Conservation (phyloP, 2,797 vertebrate genomes). For the Picus viridis region DNA sequence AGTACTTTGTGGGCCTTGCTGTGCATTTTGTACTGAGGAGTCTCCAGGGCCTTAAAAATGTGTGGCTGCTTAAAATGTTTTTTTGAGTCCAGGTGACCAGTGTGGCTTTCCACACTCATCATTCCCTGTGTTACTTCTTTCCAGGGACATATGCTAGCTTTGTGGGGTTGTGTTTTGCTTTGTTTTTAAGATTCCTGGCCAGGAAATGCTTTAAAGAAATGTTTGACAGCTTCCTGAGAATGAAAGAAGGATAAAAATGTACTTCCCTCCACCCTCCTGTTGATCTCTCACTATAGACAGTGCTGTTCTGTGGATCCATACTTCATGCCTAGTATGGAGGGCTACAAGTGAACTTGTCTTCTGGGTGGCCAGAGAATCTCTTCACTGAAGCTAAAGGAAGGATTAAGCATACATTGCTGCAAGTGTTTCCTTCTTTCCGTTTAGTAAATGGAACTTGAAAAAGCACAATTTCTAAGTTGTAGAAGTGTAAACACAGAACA, state of each 20-base stretch:
- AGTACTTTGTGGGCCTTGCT: background rate
- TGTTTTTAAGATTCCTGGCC: background rate
- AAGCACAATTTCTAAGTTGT: background rate
- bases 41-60: background rate
- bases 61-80: background rate
- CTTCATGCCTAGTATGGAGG: background rate
- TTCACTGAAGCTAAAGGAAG: background rate
- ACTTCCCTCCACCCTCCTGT: background rate
- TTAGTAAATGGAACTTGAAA: background rate
- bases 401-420: background rate
- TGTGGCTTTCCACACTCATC: background rate
- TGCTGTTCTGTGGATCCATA: background rate
- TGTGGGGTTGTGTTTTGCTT: background rate
- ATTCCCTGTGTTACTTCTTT: background rate
- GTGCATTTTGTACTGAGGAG: background rate
- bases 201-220: slow-evolving; percentile 42
- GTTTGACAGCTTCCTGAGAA: slow-evolving; percentile 37
- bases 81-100: background rate
- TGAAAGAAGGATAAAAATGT: background rate
- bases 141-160: background rate
- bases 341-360: background rate
- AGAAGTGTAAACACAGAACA: background rate
- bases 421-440: background rate
- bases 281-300: background rate
- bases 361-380: background rate